These are phyloP conservation scores for Trissoscelio sp. DNA, from an alignment of 2,888 invertebrate genomes.

Conservation along the genomic window DNA sequence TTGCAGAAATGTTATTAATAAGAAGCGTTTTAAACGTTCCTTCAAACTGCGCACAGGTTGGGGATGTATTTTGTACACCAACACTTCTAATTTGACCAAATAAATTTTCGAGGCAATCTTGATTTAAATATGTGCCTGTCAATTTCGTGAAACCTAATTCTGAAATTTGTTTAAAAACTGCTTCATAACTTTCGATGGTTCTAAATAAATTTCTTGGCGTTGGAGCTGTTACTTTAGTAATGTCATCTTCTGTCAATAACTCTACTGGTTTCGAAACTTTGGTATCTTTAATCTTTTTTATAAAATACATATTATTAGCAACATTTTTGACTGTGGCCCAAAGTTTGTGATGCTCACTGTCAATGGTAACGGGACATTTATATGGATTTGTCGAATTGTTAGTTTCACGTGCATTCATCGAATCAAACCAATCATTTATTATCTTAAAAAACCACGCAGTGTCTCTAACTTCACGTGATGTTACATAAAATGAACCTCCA, in stretches of 20 bases:
- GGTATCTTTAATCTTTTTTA: neutral
- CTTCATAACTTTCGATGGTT: neutral
- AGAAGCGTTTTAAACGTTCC: neutral
- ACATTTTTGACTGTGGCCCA: neutral
- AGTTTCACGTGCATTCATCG: constrained; percentile 28
- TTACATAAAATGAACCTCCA: neutral
- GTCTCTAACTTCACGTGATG: neutral
- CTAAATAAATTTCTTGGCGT: neutral
- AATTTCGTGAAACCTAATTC: neutral
- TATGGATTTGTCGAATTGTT: neutral
- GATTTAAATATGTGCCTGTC: constrained; percentile 3
- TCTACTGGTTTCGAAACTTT: neutral
- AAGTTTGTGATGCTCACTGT: neutral
- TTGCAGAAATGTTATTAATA: neutral
- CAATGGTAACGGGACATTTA: neutral
- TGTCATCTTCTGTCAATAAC: neutral
- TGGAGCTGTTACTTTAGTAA: neutral
- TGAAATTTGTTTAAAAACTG: neutral
- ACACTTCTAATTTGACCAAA: constrained; percentile 7
- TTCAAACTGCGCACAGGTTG: constrained; percentile 1
- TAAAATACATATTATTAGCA: neutral
- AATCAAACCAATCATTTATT: constrained; percentile 23
- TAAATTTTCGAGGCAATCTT: constrained; percentile 10
- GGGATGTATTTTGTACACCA: neutral
- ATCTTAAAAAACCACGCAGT: neutral